phyloP scores from a whole-genome alignment of 2,797 vertebrate species.

The Phataginus tetradactyla region DNA sequence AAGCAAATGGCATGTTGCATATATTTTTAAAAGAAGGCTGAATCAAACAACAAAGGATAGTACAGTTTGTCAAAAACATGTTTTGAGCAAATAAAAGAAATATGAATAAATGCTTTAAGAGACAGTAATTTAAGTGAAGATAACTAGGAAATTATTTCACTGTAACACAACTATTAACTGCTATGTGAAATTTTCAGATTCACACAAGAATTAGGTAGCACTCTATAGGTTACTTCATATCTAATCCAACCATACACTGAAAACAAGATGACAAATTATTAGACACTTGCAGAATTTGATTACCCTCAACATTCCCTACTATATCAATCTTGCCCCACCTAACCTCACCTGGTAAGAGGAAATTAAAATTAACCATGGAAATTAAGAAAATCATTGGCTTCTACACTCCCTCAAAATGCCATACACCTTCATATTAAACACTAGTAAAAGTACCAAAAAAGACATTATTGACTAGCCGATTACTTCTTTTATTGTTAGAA shows the following conservation, averaged over 20 bases:
- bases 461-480: background rate
- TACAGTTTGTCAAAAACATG: background rate
- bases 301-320: background rate
- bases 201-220: background rate
- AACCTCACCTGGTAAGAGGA: background rate
- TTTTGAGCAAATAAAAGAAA: background rate
- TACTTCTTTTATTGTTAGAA: slow-evolving; percentile 36
- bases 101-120: background rate
- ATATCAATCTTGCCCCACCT: background rate
- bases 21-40: background rate
- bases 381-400: background rate
- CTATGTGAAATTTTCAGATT: background rate
- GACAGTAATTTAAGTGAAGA: background rate
- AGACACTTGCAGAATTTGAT: background rate
- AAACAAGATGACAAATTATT: background rate
- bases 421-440: background rate
- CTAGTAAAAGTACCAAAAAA: background rate
- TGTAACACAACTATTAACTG: background rate
- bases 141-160: background rate
- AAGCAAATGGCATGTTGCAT: background rate
- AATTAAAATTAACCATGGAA: slow-evolving; percentile 40
- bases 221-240: background rate
- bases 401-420: background rate
- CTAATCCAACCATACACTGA: background rate
- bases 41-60: background rate